Evolutionary conservation across 2,113 vertebrate genomes (phyloP), one percentile per base, ranked within the genome.

Genomic region (Sigmodon hispidus): DNA sequence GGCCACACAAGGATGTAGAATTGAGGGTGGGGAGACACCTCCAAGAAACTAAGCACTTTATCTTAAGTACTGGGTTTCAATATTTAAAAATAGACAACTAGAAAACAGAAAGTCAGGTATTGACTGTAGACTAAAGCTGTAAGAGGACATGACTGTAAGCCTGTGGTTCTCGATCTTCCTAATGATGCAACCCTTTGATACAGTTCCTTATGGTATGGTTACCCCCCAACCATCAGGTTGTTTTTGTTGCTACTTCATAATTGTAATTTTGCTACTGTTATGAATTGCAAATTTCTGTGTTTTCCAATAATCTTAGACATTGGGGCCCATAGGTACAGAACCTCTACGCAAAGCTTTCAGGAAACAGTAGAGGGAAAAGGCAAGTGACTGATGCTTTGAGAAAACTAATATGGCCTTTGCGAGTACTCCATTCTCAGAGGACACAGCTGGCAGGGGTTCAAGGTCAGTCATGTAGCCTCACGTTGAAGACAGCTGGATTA

Each of bases 401-500:
- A 63, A 55, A 79, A 52, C 61, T 26, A 36, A 7, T 16, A 40
- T 16, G 26, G 50, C 86, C 79, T 84, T 81, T 5, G 45, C 43
- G 45, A 67, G 29, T 36, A 31, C 36, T 93, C 12, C 7, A 43
- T 79, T 21, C 45, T 93, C 12, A 9, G 50, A 89, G 43, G 72
- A 24, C 69, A 59, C 50, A 87, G 86, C 69, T 93, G 86, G 24
- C 16, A 1, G 26, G 19, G 67, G 34, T 26, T 6, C 69, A 63
- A 91, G 79, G 29, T 86, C 9, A 15, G 81, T 1, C 16, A 5
- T 4, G 1, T 13, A 94, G 24, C 40, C 55, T 90, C 43, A 0
- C 31, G 19, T 84, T 55, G 19, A 87, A 97, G 59, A 87, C 17
- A 69, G 36, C 73, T 87, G 24, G 77, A 48, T 93, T 55, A 50